Percentiles rank a stretch among this genome's conserved stretches.
Conservation (phyloP, 2,797 vertebrate species). For the Microchirus variegatus region DNA sequence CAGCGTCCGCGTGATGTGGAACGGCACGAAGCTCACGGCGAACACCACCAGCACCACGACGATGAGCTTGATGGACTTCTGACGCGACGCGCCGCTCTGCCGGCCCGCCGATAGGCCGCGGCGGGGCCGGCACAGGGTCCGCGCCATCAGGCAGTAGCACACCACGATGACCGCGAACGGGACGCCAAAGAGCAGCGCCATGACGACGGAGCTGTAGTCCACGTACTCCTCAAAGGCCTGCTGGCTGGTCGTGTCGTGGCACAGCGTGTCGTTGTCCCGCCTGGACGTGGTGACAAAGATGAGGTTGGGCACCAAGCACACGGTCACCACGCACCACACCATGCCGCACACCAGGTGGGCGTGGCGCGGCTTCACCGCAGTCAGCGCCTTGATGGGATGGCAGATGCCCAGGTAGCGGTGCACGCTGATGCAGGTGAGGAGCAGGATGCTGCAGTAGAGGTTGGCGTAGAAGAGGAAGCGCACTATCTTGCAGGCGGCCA, state of each 20-base stretch:
- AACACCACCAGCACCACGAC: slow-evolving; percentile 88
- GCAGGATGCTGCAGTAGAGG: slow-evolving; percentile 95
- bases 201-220: slow-evolving; percentile 88
- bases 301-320: slow-evolving; percentile 90
- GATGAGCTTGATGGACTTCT: slow-evolving; percentile 89
- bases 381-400: slow-evolving; percentile 87
- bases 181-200: slow-evolving; percentile 89
- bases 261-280: slow-evolving; percentile 85
- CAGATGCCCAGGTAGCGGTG: slow-evolving; percentile 94
- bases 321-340: slow-evolving; percentile 83
- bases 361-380: slow-evolving; percentile 81
- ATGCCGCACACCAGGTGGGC: slow-evolving; percentile 83
- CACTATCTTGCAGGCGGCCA: slow-evolving; percentile 85
- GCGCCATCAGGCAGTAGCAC: slow-evolving; percentile 92
- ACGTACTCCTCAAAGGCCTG: slow-evolving; percentile 87
- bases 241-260: slow-evolving; percentile 91
- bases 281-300: slow-evolving; percentile 90
- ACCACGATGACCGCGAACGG: slow-evolving; percentile 88
- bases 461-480: slow-evolving; percentile 94
- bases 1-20: slow-evolving; percentile 91
- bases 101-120: slow-evolving; percentile 63
- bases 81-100: slow-evolving; percentile 68
- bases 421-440: slow-evolving; percentile 94
- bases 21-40: slow-evolving; percentile 91
- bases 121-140: slow-evolving; percentile 79